Percentiles rank a stretch among this genome's conserved stretches.
phyloP scores from a whole-genome alignment of 2,888 invertebrate genomes.

The Gortyna flavago region DNA sequence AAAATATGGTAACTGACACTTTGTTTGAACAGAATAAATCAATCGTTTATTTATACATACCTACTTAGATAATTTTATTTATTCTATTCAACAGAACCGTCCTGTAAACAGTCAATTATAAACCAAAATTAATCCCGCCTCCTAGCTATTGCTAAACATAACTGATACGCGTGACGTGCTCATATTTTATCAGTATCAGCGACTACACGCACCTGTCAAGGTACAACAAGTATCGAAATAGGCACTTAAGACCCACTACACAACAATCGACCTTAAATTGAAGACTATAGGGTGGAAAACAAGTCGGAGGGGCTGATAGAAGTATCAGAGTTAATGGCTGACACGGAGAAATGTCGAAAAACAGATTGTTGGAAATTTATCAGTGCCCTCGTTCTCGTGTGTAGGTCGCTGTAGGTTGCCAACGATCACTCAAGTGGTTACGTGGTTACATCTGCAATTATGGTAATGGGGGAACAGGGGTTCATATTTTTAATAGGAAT shows the following conservation, averaged over 20 bases:
- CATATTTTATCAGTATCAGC: conserved; percentile 61
- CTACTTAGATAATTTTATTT: too few species aligned
- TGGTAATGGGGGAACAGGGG: conserved; percentile 21
- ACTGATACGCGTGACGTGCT: conserved; percentile 24
- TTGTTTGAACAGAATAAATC: too few species aligned
- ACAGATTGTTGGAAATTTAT: conserved; percentile 65
- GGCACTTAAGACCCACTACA: conserved; percentile 41
- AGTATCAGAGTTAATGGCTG: conserved; percentile 58
- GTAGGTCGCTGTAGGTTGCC: conserved; percentile 16
- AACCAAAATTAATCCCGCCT: not conserved
- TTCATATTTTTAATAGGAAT: conserved; percentile 39
- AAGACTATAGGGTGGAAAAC: conserved; percentile 15
- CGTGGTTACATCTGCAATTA: conserved; percentile 40
- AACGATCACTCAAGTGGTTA: conserved; percentile 51
- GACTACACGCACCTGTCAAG: conserved; percentile 59
- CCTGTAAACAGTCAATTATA: too few species aligned
- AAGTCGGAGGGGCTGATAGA: not conserved
- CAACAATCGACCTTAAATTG: conserved; percentile 18
- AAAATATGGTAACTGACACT: too few species aligned
- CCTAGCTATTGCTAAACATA: not conserved
- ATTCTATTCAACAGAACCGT: too few species aligned
- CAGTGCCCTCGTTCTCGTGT: conserved; percentile 50
- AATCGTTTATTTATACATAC: too few species aligned
- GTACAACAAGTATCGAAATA: conserved; percentile 52
- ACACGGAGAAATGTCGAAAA: conserved; percentile 61